Percentiles rank a stretch among this genome's conserved stretches.
phyloP scores from a whole-genome alignment of 2,113 vertebrate species.

The Pterophyllum scalare region DNA sequence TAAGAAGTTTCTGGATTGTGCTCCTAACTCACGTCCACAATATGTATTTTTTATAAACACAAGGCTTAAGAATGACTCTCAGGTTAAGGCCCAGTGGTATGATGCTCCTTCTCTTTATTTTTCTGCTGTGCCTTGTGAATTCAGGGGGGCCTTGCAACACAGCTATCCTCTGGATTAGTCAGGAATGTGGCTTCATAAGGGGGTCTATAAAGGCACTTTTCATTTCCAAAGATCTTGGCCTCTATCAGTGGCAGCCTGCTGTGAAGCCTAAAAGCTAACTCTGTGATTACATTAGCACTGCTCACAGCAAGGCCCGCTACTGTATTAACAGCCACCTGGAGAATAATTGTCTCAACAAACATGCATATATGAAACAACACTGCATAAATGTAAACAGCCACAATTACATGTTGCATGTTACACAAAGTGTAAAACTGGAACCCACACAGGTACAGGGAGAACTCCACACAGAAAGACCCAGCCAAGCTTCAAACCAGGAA shows the following conservation, averaged over 20 bases:
- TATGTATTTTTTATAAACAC: background rate
- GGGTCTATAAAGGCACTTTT: constrained; percentile 47
- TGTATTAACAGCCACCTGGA: constrained; percentile 15
- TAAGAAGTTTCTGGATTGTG: background rate
- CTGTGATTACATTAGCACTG: constrained; percentile 42
- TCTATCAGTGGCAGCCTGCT: constrained; percentile 40
- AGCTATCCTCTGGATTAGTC: constrained; percentile 49
- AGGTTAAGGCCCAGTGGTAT: background rate
- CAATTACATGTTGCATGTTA: no score
- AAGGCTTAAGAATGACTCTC: constrained; percentile 1
- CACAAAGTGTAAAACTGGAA: no score
- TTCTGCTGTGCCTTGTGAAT: background rate
- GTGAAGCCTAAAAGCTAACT: constrained; percentile 52
- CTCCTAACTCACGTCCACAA: background rate
- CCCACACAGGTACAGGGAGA: no score
- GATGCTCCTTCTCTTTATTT: constrained; percentile 5
- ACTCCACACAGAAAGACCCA: no score
- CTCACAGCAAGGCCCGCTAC: constrained; percentile 41
- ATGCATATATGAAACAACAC: no score
- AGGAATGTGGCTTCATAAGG: constrained; percentile 60
- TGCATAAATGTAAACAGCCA: no score
- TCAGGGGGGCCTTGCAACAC: background rate
- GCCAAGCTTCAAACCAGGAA: no score
- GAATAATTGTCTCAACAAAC: background rate
- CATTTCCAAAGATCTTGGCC: constrained; percentile 35